Evolutionary conservation across 1,140 invertebrate species (phyloP).

Genomic region (Ceratina australensis): DNA sequence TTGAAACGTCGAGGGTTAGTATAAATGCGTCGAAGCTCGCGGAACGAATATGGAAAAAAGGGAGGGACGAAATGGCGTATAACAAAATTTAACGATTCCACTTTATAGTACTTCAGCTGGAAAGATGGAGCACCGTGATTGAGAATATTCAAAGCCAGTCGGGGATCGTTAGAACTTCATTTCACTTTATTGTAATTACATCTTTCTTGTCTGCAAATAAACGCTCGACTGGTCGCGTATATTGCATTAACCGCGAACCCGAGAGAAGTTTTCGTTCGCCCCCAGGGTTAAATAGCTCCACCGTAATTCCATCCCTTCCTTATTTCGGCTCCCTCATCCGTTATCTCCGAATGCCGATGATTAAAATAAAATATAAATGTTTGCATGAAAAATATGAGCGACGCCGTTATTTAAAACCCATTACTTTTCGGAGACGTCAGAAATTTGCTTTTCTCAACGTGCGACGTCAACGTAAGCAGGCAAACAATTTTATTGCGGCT

Average conservation of each 20-base stretch:
- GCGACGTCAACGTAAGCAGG: no score
- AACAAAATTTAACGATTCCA: conserved; percentile 51
- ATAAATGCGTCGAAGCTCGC: not conserved
- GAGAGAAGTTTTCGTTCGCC: conserved; percentile 62
- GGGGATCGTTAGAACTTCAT: conserved; percentile 65
- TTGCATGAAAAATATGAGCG: no score
- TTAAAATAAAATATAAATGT: no score
- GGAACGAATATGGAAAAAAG: conserved; percentile 17
- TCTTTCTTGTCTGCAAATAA: conserved; percentile 70
- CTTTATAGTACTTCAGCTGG: conserved; percentile 47
- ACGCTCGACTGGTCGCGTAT: conserved; percentile 65
- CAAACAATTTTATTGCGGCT: no score
- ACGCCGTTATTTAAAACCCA: no score
- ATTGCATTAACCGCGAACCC: conserved; percentile 61
- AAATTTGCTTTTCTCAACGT: no score
- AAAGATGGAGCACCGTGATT: not conserved
- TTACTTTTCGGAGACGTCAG: no score
- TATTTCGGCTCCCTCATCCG: not conserved
- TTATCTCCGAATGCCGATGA: not conserved
- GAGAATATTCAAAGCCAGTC: conserved; percentile 32
- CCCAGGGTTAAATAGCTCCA: conserved; percentile 63
- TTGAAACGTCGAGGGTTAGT: not conserved
- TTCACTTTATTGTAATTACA: conserved; percentile 71
- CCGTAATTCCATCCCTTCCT: conserved; percentile 3
- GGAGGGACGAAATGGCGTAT: conserved; percentile 28